phyloP scores from a whole-genome alignment of 2,888 invertebrate genomes.

The Rhingia rostrata region DNA sequence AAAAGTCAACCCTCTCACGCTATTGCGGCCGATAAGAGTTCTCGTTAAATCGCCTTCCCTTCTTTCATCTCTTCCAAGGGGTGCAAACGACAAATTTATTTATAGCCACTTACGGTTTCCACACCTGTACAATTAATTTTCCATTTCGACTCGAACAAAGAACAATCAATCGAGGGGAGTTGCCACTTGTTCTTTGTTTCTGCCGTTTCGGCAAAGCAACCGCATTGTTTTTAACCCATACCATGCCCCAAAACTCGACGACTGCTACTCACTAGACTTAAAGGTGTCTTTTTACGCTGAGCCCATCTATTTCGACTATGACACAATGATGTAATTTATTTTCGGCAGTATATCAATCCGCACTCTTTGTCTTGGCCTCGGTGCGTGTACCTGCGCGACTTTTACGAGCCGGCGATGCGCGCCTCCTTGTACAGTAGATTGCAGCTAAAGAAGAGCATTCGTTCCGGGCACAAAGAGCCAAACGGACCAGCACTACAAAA shows the following conservation, averaged over 20 bases:
- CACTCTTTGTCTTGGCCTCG: conserved; percentile 48
- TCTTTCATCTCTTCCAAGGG: conserved; percentile 55
- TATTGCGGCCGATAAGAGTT: conserved; percentile 53
- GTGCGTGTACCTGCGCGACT: conserved; percentile 61
- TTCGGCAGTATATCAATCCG: conserved; percentile 73
- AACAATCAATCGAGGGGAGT: conserved; percentile 53
- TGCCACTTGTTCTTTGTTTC: conserved; percentile 56
- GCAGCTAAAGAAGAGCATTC: conserved; percentile 48
- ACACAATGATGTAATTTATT: conserved; percentile 73
- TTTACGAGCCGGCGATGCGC: conserved; percentile 57
- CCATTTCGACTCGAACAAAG: conserved; percentile 60
- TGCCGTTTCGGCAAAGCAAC: conserved; percentile 37
- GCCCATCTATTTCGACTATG: conserved; percentile 69
- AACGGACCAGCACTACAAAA: conserved; percentile 54
- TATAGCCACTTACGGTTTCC: conserved; percentile 69
- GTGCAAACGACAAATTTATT: conserved; percentile 60
- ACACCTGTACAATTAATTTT: conserved; percentile 74
- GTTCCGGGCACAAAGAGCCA: conserved; percentile 60
- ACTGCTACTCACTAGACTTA: conserved; percentile 51
- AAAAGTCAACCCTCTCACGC: conserved; percentile 59
- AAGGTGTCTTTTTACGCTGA: conserved; percentile 67
- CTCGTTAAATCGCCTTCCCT: conserved; percentile 53
- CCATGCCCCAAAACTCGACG: conserved; percentile 13
- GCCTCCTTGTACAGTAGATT: conserved; percentile 60
- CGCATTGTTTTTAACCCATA: conserved; percentile 36